Evolutionary conservation across 2,888 invertebrate genomes (phyloP), one percentile per base, ranked within the genome.

Genomic region (Lycia hirtaria): DNA sequence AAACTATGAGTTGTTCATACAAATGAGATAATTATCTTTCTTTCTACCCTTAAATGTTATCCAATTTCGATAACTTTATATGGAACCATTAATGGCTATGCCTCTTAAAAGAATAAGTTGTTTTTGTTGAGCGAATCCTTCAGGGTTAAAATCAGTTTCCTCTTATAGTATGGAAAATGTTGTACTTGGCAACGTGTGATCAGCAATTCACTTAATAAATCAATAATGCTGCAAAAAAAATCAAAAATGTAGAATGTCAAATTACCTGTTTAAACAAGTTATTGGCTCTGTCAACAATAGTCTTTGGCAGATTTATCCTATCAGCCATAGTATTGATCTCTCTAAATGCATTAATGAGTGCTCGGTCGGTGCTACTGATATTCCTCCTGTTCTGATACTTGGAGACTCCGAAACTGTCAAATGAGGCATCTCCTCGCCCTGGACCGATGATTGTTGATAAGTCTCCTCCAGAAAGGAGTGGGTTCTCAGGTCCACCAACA

Each of bases 401-500:
- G 50, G 94, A 95, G 40, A 94, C 94, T 17, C 98, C 98, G 72
- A 97, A 97, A 49, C 96, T 94, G 88, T 98, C 97, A 76, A 97
- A 98, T 0, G 97, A 97, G 0, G 97, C 97, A 71, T 97, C 96
- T 0, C 94, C 94, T 41, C 94, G 88, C 0, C 94, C 94, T 0
- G 94, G 94, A 0, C 94, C 98, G 70, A 99, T 99, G 88, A 98
- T 97, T 6, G 99, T 99, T 0, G 98, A 98, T 20, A 99, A 93
- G 85, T 99, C 99, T 37, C 98, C 97, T 0, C 99, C 98, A 73
- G 97, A 97, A 0, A 99, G 93, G 2, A 99, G 92, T 0, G 98
- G 98, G 92, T 99, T 99, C 92, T 99, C 99, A 0, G 99, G 98
- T 0, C 99, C 99, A 93, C 99, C 99, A 64, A 99, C 99, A 96